Percentiles rank a stretch among this genome's conserved stretches.
phyloP scores from a whole-genome alignment of 2,113 vertebrate species.

The Castor canadensis region DNA sequence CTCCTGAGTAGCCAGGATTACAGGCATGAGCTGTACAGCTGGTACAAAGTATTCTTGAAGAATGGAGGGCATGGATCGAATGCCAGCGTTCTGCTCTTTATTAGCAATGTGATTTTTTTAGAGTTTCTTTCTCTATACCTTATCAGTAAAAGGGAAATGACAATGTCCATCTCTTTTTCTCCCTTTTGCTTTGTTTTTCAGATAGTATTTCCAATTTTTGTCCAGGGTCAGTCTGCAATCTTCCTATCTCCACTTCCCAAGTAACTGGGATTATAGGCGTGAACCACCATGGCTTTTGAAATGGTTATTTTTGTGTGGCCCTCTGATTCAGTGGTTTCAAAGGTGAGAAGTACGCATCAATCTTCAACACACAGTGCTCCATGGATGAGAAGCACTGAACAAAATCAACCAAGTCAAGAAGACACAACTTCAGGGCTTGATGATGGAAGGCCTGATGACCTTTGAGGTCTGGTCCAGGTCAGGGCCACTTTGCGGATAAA shows the following conservation, averaged over 20 bases:
- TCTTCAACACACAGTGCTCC: neutral
- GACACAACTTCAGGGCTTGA: neutral
- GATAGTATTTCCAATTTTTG: too few relatives aligned
- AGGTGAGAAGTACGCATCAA: neutral
- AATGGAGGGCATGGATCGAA: neutral
- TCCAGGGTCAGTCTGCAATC: too few relatives aligned
- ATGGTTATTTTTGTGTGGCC: neutral
- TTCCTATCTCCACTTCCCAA: too few relatives aligned
- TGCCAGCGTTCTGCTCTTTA: neutral
- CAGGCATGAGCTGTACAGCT: too few relatives aligned
- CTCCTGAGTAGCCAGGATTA: too few relatives aligned
- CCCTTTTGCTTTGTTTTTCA: too few relatives aligned
- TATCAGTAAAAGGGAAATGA: neutral
- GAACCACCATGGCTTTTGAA: neutral
- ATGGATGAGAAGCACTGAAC: neutral
- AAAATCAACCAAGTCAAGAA: neutral
- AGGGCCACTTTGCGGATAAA: constrained; percentile 34
- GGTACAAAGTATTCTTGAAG: neutral
- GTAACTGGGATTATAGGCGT: too few relatives aligned
- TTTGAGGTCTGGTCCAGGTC: neutral
- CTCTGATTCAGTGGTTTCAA: neutral
- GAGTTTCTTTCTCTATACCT: neutral
- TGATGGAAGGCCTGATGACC: neutral
- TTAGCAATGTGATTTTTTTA: neutral
- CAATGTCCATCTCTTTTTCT: neutral